Conservation (phyloP, 2,888 invertebrate species). For the Ophonus ardosiacus region DNA sequence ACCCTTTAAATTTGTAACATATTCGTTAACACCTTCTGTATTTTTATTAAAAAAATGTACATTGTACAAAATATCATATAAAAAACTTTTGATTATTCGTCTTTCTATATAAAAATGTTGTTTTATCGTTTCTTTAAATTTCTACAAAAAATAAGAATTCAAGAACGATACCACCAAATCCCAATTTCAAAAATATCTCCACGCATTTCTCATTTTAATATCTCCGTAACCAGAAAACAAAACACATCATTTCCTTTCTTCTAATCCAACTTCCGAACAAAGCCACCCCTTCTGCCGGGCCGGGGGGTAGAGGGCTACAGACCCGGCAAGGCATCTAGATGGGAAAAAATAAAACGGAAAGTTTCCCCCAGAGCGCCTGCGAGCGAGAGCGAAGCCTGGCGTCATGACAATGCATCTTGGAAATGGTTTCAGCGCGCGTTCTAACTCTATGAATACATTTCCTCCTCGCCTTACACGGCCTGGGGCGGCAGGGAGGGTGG, state of each 20-base stretch:
- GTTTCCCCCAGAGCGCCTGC: constrained; percentile 73
- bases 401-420: constrained; percentile 76
- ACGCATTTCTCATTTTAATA: neutral
- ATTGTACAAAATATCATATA: neutral
- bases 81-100: neutral
- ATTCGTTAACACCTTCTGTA: too few species aligned
- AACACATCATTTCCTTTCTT: neutral
- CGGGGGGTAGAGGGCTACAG: neutral
- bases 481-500: neutral
- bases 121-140: neutral
- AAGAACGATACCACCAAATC: neutral
- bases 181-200: neutral
- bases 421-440: constrained; percentile 71
- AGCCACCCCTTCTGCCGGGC: neutral
- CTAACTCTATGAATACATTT: constrained; percentile 72
- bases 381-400: constrained; percentile 68
- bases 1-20: too few species aligned
- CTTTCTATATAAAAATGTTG: too few species aligned
- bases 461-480: constrained; percentile 11
- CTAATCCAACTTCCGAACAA: constrained; percentile 5
- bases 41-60: too few species aligned
- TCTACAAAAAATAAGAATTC: neutral
- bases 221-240: neutral
- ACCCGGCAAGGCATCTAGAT: constrained; percentile 43
- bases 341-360: constrained; percentile 66